Percentiles rank a stretch among this genome's conserved stretches.
Evolutionary conservation across 1,140 invertebrate species (phyloP).

Genomic region (Pinna nobilis): DNA sequence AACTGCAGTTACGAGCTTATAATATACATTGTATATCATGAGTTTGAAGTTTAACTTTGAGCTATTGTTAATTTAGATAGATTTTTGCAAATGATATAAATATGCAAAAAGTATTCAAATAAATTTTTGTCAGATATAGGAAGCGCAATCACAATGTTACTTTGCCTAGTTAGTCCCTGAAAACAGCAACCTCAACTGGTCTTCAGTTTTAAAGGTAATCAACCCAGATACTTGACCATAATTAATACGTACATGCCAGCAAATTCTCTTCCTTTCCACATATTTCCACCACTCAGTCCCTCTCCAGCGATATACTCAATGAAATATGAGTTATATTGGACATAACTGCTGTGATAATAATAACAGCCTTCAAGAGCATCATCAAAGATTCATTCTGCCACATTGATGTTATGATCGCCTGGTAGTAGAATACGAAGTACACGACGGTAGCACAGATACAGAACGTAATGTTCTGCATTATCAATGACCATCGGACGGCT

Average conservation of each 20-base stretch:
- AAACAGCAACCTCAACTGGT: no score
- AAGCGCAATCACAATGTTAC: no score
- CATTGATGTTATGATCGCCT: conserved; percentile 19
- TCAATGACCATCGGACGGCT: conserved; percentile 49
- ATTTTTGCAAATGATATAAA: no score
- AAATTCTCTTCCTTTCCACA: conserved; percentile 57
- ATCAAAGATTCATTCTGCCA: conserved; percentile 34
- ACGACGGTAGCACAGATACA: conserved; percentile 46
- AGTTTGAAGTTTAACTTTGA: no score
- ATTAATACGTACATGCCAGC: conserved; percentile 60
- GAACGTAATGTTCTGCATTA: conserved; percentile 53
- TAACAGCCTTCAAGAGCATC: conserved; percentile 46
- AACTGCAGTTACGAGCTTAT: no score
- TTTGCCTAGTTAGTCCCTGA: no score
- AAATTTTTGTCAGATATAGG: no score
- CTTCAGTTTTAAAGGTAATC: no score
- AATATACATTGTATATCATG: no score
- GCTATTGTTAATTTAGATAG: no score
- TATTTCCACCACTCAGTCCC: conserved; percentile 78
- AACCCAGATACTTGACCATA: no score
- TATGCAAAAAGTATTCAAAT: no score
- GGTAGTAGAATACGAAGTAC: conserved; percentile 35
- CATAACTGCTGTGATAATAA: conserved; percentile 64
- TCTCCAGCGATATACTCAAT: conserved; percentile 75
- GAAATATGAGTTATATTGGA: conserved; percentile 71